phyloP scores from a whole-genome alignment of 2,888 invertebrate species.

The Crepidodera aurea region DNA sequence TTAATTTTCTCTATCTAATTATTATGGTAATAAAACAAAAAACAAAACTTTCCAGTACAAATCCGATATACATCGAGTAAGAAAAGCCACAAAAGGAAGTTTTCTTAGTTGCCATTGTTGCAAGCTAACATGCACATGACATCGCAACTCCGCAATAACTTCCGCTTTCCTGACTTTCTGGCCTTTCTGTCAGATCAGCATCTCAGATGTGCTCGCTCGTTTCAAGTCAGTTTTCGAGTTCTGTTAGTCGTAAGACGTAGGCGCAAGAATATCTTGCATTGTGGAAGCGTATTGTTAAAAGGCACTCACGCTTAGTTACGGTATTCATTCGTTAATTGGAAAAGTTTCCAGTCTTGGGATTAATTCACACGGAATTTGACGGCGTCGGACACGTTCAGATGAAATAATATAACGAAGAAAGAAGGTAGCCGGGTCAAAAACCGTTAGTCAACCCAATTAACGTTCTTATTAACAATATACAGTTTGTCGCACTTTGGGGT shows the following conservation, averaged over 20 bases:
- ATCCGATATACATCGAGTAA: background rate
- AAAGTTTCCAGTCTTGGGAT: slow-evolving; percentile 34
- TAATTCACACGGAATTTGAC: slow-evolving; percentile 12
- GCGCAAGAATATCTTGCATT: slow-evolving; percentile 30
- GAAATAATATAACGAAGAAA: slow-evolving; percentile 9
- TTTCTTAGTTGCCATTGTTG: slow-evolving; percentile 22
- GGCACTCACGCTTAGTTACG: slow-evolving; percentile 37
- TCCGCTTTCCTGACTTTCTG: slow-evolving; percentile 41
- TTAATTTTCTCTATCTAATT: too few relatives aligned
- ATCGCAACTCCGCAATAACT: slow-evolving; percentile 42
- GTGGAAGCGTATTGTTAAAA: slow-evolving; percentile 36
- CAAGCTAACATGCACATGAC: slow-evolving; percentile 41
- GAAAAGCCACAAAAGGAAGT: background rate
- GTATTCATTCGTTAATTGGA: slow-evolving; percentile 41
- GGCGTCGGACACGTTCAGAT: slow-evolving; percentile 5
- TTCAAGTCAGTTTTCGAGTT: slow-evolving; percentile 39
- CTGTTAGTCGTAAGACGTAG: slow-evolving; percentile 23
- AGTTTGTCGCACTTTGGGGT: too few relatives aligned
- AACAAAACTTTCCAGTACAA: too few relatives aligned
- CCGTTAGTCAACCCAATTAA: background rate
- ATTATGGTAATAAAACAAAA: too few relatives aligned
- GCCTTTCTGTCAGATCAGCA: slow-evolving; percentile 31
- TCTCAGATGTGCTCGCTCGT: slow-evolving; percentile 46
- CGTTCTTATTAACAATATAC: too few relatives aligned
- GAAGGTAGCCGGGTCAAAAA: background rate